Evolutionary conservation across 2,888 invertebrate species (phyloP), one percentile per base, ranked within the genome.

Genomic region (Drosophila tripunctata): DNA sequence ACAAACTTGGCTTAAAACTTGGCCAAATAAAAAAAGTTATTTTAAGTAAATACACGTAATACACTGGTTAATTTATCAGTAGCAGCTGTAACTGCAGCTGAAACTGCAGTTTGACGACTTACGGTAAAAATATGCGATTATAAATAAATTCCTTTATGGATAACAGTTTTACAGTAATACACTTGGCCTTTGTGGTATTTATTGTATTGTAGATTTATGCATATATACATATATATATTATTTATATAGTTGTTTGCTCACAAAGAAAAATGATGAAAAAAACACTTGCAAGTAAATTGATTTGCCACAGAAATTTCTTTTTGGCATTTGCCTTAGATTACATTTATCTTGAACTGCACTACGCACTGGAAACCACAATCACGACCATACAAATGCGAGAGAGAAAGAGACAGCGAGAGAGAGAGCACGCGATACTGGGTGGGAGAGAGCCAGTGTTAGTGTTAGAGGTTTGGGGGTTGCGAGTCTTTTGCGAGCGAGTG

Each of bases 241-340:
- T 27, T 50, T 67, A 24, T 40, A 63, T 15, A 35, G 30, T 40
- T 64, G n/a, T 10, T 22, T 44, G 27, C 38, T 8, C 27, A 50
- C 36, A 24, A 45, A 47, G 14, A 51, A 57, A 43, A n/a, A 14
- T 3, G 5, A 15, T 17, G n/a, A 4, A 22, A n/a, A n/a, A n/a
- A 67, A 58, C 36, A 70, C 52, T 70, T 70, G 55, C 43, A 55
- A 61, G 45, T 60, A 40, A 66, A 69, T 60, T 31, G 24, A 68
- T 65, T 63, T 71, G 57, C 51, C 61, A 78, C 67, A 67, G 50
- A 43, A 45, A 66, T 62, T 71, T 73, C 57, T 57, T 63, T 48
- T 63, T 48, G 50, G 14, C 54, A 33, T 36, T 70, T 60, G 40
- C 47, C 40, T 60, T 35, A 63, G 68, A 72, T 72, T 63, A 64